A percentile compares a stretch with the other conserved stretches of the same genome.
These are phyloP conservation scores for Leptonema lineaticorne DNA, from an alignment of 1,140 invertebrate species.

Conservation along the genomic window DNA sequence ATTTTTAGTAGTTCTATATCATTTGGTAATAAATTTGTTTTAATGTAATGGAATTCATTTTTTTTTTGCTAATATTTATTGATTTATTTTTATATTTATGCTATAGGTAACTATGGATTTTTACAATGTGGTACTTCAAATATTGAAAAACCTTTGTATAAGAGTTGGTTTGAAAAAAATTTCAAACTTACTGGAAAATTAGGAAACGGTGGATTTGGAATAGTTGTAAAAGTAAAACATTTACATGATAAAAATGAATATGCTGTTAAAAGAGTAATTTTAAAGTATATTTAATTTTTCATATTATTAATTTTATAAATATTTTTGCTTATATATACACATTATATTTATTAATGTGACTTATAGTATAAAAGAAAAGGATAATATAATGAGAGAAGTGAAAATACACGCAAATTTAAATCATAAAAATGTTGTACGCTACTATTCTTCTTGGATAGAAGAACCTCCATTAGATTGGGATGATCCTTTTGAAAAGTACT, in stretches of 20 bases:
- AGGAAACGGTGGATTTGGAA: neutral
- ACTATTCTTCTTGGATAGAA: slow-evolving; percentile 1
- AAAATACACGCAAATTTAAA: neutral
- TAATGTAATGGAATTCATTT: too few relatives aligned
- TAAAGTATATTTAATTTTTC: neutral
- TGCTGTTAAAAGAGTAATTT: neutral
- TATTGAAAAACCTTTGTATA: too few relatives aligned
- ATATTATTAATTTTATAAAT: neutral
- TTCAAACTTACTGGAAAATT: neutral
- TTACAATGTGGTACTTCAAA: too few relatives aligned
- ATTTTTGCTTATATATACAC: neutral
- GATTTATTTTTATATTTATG: too few relatives aligned
- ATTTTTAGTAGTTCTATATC: too few relatives aligned
- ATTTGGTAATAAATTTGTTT: too few relatives aligned
- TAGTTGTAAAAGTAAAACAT: neutral
- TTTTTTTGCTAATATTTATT: too few relatives aligned
- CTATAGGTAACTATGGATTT: too few relatives aligned
- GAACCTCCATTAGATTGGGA: neutral
- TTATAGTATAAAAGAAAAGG: neutral
- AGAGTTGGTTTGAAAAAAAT: neutral
- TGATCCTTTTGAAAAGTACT: neutral
- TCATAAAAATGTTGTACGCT: neutral
- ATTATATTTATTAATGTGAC: neutral
- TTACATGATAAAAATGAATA: neutral
- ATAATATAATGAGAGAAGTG: neutral